Evolutionary conservation across 2,888 invertebrate genomes (phyloP).

Genomic region (Chironomus riparius): DNA sequence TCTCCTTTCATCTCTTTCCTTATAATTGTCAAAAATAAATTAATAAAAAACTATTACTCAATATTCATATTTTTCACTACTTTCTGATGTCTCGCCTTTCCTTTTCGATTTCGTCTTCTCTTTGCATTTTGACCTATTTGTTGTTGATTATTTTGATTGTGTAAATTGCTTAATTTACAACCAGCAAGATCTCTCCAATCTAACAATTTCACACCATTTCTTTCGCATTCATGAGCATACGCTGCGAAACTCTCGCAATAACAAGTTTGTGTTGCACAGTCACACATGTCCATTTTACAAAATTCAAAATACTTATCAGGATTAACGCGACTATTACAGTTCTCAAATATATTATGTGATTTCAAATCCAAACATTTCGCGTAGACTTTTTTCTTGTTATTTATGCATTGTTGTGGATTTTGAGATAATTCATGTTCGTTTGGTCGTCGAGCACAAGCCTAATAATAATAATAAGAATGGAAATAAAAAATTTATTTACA

Average conservation of each 20-base stretch:
- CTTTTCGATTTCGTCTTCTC: slow-evolving; percentile 11
- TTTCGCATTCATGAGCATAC: slow-evolving; percentile 77
- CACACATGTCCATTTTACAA: slow-evolving; percentile 80
- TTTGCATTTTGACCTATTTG: neutral
- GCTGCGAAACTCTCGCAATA: slow-evolving; percentile 86
- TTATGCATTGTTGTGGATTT: slow-evolving; percentile 44
- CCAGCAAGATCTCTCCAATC: slow-evolving; percentile 64
- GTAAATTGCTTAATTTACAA: slow-evolving; percentile 44
- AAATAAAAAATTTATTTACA: too few relatives aligned
- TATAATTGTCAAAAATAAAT: too few relatives aligned
- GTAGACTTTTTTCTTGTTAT: slow-evolving; percentile 43
- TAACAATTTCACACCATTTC: slow-evolving; percentile 60
- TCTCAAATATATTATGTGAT: slow-evolving; percentile 52
- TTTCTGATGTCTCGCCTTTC: neutral
- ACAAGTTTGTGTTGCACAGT: slow-evolving; percentile 70
- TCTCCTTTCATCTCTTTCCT: too few relatives aligned
- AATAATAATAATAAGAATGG: slow-evolving; percentile 40
- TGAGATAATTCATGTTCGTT: slow-evolving; percentile 40
- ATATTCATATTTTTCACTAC: too few relatives aligned
- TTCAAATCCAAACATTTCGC: slow-evolving; percentile 48
- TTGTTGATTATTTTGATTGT: slow-evolving; percentile 14
- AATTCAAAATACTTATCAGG: slow-evolving; percentile 76
- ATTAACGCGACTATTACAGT: slow-evolving; percentile 71
- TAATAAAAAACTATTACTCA: too few relatives aligned
- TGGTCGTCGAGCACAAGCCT: slow-evolving; percentile 52